Evolutionary conservation across 2,888 invertebrate genomes (phyloP).

Genomic region (Gastracanthus pulcherrimus): DNA sequence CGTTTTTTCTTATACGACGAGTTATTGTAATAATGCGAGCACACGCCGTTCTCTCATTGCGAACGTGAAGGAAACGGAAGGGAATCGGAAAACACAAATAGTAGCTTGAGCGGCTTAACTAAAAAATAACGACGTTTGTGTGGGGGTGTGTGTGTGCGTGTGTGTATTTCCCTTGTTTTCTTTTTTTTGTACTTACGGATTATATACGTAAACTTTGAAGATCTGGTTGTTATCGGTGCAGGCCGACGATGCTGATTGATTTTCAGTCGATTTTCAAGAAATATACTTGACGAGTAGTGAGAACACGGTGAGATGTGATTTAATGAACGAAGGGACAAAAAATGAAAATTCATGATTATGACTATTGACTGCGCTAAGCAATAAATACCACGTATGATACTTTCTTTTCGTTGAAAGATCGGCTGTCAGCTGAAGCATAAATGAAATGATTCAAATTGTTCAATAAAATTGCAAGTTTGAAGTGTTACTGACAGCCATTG

Average conservation of each 20-base stretch:
- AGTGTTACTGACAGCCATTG: neutral
- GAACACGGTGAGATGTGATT: neutral
- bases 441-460: constrained; percentile 3
- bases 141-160: constrained; percentile 2
- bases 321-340: neutral
- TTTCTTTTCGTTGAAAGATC: neutral
- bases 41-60: too few species aligned
- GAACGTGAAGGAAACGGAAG: too few species aligned
- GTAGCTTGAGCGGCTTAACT: neutral
- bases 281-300: neutral
- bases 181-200: constrained; percentile 41
- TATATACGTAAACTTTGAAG: neutral
- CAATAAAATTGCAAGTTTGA: constrained; percentile 33
- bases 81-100: too few species aligned
- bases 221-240: neutral
- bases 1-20: neutral
- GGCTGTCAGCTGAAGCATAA: neutral
- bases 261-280: too few species aligned
- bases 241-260: too few species aligned
- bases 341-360: neutral
- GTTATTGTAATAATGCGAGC: neutral
- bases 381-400: neutral
- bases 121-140: too few species aligned
- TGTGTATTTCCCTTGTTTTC: constrained; percentile 2
- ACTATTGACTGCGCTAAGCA: neutral